Percentiles rank a stretch among this genome's conserved stretches.
Conservation (phyloP, 2,113 vertebrate species). For the Tragulus kanchil region DNA sequence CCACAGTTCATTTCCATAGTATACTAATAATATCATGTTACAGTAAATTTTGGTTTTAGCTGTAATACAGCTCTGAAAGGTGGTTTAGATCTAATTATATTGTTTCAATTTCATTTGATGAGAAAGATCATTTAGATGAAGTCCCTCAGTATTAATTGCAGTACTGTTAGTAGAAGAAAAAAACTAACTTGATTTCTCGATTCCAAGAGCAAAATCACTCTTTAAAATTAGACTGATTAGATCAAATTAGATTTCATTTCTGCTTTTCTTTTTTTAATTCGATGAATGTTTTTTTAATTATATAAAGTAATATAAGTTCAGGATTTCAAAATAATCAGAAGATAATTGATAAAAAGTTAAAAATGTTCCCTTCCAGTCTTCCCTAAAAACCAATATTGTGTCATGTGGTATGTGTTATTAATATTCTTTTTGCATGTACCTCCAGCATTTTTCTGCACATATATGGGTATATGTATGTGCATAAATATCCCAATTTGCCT, state of each 20-base stretch:
- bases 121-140: conserved; percentile 26
- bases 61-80: neutral
- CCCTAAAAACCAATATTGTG: neutral
- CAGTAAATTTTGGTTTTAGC: neutral
- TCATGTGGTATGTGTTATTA: neutral
- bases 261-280: conserved; percentile 50
- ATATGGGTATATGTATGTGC: neutral
- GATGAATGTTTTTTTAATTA: conserved; percentile 19
- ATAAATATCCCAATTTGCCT: neutral
- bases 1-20: conserved; percentile 6
- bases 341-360: conserved; percentile 32
- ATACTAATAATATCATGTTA: neutral
- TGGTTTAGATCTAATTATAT: neutral
- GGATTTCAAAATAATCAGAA: conserved; percentile 23
- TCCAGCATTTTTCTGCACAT: neutral
- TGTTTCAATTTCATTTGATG: conserved; percentile 23
- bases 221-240: conserved; percentile 46
- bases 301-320: conserved; percentile 11
- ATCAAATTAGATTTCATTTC: conserved; percentile 62
- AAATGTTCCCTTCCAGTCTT: neutral
- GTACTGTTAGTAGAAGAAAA: conserved; percentile 31
- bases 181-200: conserved; percentile 18
- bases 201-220: neutral
- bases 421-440: neutral
- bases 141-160: neutral